A percentile compares a stretch with the other conserved stretches of the same genome.
phyloP scores from a whole-genome alignment of 2,113 vertebrate genomes.

The Plectropomus leopardus region DNA sequence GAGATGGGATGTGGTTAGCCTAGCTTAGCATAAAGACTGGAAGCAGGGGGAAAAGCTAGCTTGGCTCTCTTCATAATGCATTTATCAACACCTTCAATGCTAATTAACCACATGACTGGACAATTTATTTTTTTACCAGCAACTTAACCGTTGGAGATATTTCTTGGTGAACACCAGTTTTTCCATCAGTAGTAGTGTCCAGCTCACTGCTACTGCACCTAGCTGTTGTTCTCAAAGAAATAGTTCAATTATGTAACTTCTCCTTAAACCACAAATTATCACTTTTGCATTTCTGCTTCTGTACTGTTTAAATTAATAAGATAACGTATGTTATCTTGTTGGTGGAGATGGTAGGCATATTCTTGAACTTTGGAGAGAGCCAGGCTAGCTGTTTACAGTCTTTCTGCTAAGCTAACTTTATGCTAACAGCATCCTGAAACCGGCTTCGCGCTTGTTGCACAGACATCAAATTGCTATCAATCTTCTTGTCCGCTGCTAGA shows the following conservation, averaged over 20 bases:
- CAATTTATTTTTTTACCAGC: too few species aligned
- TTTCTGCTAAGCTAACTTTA: not conserved
- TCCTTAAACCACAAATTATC: not conserved
- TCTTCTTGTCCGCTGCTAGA: not conserved
- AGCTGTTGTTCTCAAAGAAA: not conserved
- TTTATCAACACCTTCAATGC: too few species aligned
- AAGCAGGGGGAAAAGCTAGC: not conserved
- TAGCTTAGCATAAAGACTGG: slow-evolving; percentile 7
- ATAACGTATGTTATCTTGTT: not conserved
- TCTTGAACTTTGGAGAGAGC: not conserved
- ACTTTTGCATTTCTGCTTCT: not conserved
- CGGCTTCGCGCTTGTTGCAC: not conserved
- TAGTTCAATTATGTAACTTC: too few species aligned
- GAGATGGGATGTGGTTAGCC: not conserved
- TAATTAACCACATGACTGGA: too few species aligned
- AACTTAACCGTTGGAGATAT: too few species aligned
- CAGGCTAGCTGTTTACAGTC: not conserved
- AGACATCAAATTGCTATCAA: not conserved
- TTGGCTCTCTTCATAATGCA: not conserved
- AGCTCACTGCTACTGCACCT: not conserved
- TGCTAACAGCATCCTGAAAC: not conserved
- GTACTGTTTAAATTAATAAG: not conserved
- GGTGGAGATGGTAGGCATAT: not conserved
- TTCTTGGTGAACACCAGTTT: not conserved
- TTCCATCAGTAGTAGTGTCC: not conserved